Conservation (phyloP, 1,140 invertebrate genomes). For the Zophobas atratus region DNA sequence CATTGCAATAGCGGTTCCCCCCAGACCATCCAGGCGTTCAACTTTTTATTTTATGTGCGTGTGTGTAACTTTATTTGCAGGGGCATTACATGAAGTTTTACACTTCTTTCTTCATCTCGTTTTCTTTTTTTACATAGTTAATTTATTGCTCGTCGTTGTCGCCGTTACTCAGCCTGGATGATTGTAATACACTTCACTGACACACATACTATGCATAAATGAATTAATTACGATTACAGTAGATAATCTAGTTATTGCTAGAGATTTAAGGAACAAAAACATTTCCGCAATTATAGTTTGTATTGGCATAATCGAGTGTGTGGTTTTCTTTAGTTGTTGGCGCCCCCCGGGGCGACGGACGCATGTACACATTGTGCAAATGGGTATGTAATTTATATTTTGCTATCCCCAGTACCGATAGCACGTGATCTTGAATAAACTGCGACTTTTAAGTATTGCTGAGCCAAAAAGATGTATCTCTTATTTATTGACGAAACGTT, state of each 20-base stretch:
- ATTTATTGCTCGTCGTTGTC: conserved; percentile 19
- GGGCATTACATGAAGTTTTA: conserved; percentile 35
- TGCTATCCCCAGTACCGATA: conserved; percentile 49
- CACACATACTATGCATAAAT: conserved; percentile 28
- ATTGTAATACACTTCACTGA: conserved; percentile 34
- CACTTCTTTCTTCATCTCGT: conserved; percentile 33
- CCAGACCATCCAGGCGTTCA: conserved; percentile 29
- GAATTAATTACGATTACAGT: conserved; percentile 21
- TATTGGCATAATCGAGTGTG: conserved; percentile 29
- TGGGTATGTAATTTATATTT: conserved; percentile 49
- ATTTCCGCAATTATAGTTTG: conserved; percentile 47
- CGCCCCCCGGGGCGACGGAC: background rate
- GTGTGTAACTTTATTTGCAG: conserved; percentile 17
- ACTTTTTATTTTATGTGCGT: conserved; percentile 8
- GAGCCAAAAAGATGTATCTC: conserved; percentile 31
- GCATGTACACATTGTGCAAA: conserved; percentile 22
- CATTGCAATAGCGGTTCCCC: conserved; percentile 30
- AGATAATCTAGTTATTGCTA: conserved; percentile 36
- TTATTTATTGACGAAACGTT: conserved; percentile 39
- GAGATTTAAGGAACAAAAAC: conserved; percentile 42
- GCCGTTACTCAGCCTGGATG: conserved; percentile 25
- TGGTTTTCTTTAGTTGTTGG: conserved; percentile 24
- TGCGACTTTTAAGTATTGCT: conserved; percentile 44
- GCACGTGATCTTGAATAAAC: conserved; percentile 47
- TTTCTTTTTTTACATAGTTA: conserved; percentile 40